Percentiles rank a stretch among this genome's conserved stretches.
These are phyloP conservation scores for Pheosia gnoma DNA, from an alignment of 2,888 invertebrate species.

Conservation along the genomic window DNA sequence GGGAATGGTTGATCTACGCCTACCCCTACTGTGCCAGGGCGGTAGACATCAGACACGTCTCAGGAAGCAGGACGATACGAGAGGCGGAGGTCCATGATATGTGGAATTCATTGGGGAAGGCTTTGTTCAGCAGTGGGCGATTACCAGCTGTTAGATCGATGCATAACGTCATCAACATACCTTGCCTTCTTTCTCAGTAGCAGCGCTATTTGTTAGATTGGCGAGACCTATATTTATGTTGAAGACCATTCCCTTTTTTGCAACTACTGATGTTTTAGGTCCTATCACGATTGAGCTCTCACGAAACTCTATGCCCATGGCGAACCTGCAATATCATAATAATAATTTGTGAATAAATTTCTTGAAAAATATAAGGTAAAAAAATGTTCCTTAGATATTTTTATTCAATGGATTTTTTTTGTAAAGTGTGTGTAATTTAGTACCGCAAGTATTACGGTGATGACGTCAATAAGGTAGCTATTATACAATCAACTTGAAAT, in stretches of 20 bases:
- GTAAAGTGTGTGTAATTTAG: not conserved
- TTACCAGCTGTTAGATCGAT: no score
- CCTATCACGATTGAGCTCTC: slow-evolving; percentile 97
- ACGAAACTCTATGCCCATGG: slow-evolving; percentile 98
- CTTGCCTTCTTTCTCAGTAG: slow-evolving; percentile 94
- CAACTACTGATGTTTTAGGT: slow-evolving; percentile 91
- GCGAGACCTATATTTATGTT: slow-evolving; percentile 97
- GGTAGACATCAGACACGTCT: no score
- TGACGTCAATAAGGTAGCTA: not conserved
- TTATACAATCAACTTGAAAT: not conserved
- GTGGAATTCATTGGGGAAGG: no score
- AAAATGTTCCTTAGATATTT: no score
- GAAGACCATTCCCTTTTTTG: slow-evolving; percentile 98
- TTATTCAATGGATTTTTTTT: not conserved
- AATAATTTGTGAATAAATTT: no score
- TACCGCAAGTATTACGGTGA: no score
- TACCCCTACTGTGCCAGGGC: no score
- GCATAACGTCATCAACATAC: slow-evolving; percentile 45
- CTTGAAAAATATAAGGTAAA: no score
- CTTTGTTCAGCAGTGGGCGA: no score
- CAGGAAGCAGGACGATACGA: no score
- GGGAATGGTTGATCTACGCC: no score
- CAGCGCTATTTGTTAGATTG: slow-evolving; percentile 91
- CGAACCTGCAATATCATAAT: slow-evolving; percentile 86
- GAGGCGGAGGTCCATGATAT: no score